Evolutionary conservation across 2,113 vertebrate species (phyloP), one percentile per base, ranked within the genome.

Genomic region (Burhinus bistriatus): DNA sequence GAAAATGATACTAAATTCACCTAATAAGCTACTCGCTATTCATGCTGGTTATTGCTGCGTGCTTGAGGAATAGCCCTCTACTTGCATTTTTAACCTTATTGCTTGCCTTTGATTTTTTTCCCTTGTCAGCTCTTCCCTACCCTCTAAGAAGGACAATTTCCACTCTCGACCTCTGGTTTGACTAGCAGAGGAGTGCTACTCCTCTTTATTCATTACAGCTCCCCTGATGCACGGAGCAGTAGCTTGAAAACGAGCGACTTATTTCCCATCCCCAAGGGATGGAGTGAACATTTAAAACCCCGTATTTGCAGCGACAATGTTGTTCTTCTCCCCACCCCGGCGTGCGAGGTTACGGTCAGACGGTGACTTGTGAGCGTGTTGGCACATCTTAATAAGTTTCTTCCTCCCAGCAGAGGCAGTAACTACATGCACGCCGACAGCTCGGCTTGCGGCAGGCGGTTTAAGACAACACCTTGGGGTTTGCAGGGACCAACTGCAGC

Each of bases 301-400:
- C 3, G 3, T 7, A 9, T 70, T n/a, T 44, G 34, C 75, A 80
- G 36, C 0, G 2, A 20, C 49, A 38, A 9, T 3, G 44, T 25
- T 36, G 40, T 42, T 80, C 58, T 83, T 19, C 51, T 79, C n/a
- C 82, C 44, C 79, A 16, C 90, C 52, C 45, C 0, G 0, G 22
- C 0, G 0, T 10, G 36, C 0, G 0, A 69, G 32, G 34, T 47
- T 68, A 83, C 0, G 0, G 62, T 32, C 83, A 68, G 70, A 64
- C 1, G 3, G 62, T 57, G 87, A 71, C 69, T 57, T 29, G 30
- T 9, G 76, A 91, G 62, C 1, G 3, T 36, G 14, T 4, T n/a
- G 36, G 51, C 70, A 91, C 87, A 45, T 77, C 82, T 87, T 81
- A 95, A 91, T 85, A 27, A 86, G 27, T 77, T 80, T 34, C 62